Percentiles rank a stretch among this genome's conserved stretches.
Conservation (phyloP, 2,113 vertebrate genomes). For the Semicossyphus pulcher region DNA sequence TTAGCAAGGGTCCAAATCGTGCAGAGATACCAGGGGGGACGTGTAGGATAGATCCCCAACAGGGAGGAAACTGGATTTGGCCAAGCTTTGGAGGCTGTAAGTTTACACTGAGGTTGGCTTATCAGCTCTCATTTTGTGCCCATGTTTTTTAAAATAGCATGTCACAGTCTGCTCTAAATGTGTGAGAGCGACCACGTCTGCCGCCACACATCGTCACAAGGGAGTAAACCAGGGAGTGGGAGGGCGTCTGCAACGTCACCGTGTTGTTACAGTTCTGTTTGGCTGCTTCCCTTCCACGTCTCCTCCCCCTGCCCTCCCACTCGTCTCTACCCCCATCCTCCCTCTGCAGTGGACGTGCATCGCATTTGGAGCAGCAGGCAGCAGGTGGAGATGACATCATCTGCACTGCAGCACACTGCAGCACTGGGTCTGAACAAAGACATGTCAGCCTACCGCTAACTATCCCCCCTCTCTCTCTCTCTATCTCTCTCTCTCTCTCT, state of each 20-base stretch:
- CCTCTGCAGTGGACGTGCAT: slow-evolving; percentile 85
- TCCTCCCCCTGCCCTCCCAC: slow-evolving; percentile 70
- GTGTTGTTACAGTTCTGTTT: slow-evolving; percentile 75
- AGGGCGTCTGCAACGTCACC: slow-evolving; percentile 57
- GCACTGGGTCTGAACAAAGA: slow-evolving; percentile 88
- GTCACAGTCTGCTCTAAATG: slow-evolving; percentile 51
- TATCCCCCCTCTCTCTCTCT: slow-evolving; percentile 50
- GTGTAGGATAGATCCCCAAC: neutral
- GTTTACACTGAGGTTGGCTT: neutral
- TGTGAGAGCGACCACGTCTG: slow-evolving; percentile 64
- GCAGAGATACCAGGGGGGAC: neutral
- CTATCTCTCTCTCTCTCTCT: slow-evolving; percentile 31
- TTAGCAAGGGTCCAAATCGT: slow-evolving; percentile 10
- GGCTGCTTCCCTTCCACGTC: slow-evolving; percentile 72
- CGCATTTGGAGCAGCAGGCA: slow-evolving; percentile 87
- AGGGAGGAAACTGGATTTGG: neutral
- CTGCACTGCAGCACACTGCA: slow-evolving; percentile 93
- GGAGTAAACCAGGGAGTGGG: slow-evolving; percentile 72
- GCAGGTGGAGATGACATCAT: slow-evolving; percentile 86
- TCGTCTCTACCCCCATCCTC: slow-evolving; percentile 75
- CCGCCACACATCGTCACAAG: slow-evolving; percentile 71
- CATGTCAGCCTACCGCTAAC: slow-evolving; percentile 80
- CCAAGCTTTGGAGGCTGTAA: neutral
- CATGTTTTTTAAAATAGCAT: slow-evolving; percentile 37
- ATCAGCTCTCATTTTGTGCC: slow-evolving; percentile 14